phyloP scores from a whole-genome alignment of 1,140 invertebrate genomes.

The Atta texana region DNA sequence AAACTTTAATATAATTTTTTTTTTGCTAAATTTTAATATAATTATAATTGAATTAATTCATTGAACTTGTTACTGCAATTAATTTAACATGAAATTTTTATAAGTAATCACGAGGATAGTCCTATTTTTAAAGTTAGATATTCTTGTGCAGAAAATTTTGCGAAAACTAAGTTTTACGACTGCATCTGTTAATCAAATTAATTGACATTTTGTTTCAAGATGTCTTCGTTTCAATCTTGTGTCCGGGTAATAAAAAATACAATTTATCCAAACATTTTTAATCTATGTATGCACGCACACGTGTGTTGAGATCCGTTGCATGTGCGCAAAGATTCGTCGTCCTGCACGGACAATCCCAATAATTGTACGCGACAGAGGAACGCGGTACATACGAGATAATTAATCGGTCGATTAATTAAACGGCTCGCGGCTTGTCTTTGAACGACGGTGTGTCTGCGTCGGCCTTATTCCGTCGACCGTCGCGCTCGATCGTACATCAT shows the following conservation, averaged over 20 bases:
- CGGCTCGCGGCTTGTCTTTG: constrained; percentile 40
- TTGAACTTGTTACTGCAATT: neutral
- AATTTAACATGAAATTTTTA: neutral
- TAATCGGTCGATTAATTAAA: constrained; percentile 76
- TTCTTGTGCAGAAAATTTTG: constrained; percentile 25
- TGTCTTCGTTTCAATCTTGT: too few species aligned
- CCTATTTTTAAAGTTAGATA: neutral
- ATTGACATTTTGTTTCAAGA: constrained; percentile 50
- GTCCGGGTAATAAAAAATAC: constrained; percentile 39
- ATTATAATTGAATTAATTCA: neutral
- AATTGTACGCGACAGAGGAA: constrained; percentile 69
- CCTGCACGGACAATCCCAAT: constrained; percentile 70
- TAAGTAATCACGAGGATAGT: neutral
- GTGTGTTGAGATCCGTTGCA: neutral
- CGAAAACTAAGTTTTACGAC: neutral
- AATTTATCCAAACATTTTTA: constrained; percentile 61
- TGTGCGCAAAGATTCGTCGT: neutral
- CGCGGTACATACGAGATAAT: constrained; percentile 68
- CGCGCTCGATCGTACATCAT: constrained; percentile 61
- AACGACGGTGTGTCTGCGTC: neutral
- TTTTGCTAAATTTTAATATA: neutral
- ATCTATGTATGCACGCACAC: constrained; percentile 10
- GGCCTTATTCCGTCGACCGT: constrained; percentile 26
- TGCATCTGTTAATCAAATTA: constrained; percentile 48
- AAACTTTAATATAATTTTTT: neutral